Percentiles rank a stretch among this genome's conserved stretches.
Conservation (phyloP, 2,888 invertebrate species). For the Galerucella pusilla region DNA sequence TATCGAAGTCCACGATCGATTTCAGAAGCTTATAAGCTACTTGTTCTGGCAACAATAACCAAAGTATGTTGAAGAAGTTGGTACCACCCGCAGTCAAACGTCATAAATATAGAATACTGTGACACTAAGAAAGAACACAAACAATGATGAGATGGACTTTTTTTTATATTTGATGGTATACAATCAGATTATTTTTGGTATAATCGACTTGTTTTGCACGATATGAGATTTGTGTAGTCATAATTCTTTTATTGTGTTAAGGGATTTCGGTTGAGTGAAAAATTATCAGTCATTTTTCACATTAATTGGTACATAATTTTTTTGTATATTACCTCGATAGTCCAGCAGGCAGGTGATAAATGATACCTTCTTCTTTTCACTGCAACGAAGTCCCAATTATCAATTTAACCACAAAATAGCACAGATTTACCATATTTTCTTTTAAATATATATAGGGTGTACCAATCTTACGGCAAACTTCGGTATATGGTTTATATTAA, state of each 20-base stretch:
- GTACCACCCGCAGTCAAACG: slow-evolving; percentile 43
- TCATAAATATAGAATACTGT: slow-evolving; percentile 32
- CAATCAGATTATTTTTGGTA: slow-evolving; percentile 37
- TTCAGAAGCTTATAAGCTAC: slow-evolving; percentile 52
- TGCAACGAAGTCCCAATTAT: too few relatives aligned
- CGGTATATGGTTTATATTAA: too few relatives aligned
- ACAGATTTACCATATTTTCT: too few relatives aligned
- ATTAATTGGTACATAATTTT: background rate
- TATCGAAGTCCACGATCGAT: slow-evolving; percentile 47
- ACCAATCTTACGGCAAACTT: too few relatives aligned
- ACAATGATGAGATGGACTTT: slow-evolving; percentile 24
- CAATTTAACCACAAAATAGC: too few relatives aligned
- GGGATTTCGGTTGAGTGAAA: background rate
- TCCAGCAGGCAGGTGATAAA: too few relatives aligned
- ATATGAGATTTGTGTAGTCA: slow-evolving; percentile 13
- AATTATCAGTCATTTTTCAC: slow-evolving; percentile 1
- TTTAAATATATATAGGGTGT: too few relatives aligned
- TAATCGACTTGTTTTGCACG: slow-evolving; percentile 29
- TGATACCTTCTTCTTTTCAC: too few relatives aligned
- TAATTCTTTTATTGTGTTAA: background rate
- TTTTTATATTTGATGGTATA: slow-evolving; percentile 19
- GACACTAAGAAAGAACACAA: slow-evolving; percentile 26
- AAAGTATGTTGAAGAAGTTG: slow-evolving; percentile 34
- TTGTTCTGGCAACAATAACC: slow-evolving; percentile 42
- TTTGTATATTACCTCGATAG: too few relatives aligned